Evolutionary conservation across 2,797 vertebrate species (phyloP).

Genomic region (Melanotaenia parkinsoni): DNA sequence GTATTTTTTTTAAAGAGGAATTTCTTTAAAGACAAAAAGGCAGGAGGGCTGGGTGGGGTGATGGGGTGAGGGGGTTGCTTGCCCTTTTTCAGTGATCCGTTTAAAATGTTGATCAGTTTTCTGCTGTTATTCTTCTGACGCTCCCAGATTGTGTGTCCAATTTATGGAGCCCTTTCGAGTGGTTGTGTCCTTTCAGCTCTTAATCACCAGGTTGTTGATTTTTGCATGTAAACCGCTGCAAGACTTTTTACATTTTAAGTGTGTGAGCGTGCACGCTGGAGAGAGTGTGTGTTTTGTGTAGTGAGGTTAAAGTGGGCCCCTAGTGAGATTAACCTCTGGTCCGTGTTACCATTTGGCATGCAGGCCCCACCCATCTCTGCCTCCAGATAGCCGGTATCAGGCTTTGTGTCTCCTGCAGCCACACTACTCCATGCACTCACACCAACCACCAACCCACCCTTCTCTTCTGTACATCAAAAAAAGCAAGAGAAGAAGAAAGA

Average conservation of each 20-base stretch:
- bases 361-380: conserved; percentile 84
- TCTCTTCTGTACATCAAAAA: conserved; percentile 71
- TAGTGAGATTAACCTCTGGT: conserved; percentile 87
- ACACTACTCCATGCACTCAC: conserved; percentile 51
- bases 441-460: conserved; percentile 51
- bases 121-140: conserved; percentile 57
- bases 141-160: conserved; percentile 61
- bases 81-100: conserved; percentile 75
- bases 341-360: conserved; percentile 87
- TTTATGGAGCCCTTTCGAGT: conserved; percentile 47
- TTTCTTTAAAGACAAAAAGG: conserved; percentile 82
- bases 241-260: conserved; percentile 55
- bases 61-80: conserved; percentile 57
- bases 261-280: conserved; percentile 14
- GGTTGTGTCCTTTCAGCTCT: conserved; percentile 30
- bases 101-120: conserved; percentile 76
- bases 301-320: conserved; percentile 87
- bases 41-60: conserved; percentile 65
- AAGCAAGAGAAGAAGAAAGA: conserved; percentile 82
- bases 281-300: conserved; percentile 79
- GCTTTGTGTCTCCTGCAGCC: conserved; percentile 89
- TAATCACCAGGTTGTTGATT: conserved; percentile 49
- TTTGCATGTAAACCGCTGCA: conserved; percentile 53
- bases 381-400: conserved; percentile 84
- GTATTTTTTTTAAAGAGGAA: conserved; percentile 63